These are phyloP conservation scores for Danio albolineatus DNA, from an alignment of 2,797 vertebrate species.

Conservation along the genomic window DNA sequence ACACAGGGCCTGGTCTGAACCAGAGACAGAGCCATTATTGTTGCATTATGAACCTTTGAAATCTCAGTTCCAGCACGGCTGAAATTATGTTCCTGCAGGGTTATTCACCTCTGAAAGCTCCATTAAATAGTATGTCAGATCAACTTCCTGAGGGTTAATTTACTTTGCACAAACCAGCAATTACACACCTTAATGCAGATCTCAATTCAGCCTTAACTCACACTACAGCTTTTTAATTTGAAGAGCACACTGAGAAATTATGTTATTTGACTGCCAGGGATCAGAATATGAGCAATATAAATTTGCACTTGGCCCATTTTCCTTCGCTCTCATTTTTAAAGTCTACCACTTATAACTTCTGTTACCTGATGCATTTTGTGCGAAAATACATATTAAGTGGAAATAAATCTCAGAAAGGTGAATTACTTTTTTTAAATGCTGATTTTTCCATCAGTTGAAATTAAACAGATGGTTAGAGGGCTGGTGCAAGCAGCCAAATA, in stretches of 20 bases:
- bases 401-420: not conserved
- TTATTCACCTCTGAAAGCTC: slow-evolving; percentile 40
- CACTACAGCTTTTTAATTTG: slow-evolving; percentile 58
- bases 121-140: slow-evolving; percentile 45
- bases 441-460: too few relatives aligned
- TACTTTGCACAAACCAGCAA: slow-evolving; percentile 44
- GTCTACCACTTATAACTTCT: not conserved
- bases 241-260: slow-evolving; percentile 55
- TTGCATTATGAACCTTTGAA: slow-evolving; percentile 36
- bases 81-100: slow-evolving; percentile 24
- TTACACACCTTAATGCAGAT: slow-evolving; percentile 24
- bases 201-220: slow-evolving; percentile 49
- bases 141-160: slow-evolving; percentile 41
- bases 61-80: slow-evolving; percentile 26
- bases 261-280: slow-evolving; percentile 57
- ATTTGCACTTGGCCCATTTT: slow-evolving; percentile 64
- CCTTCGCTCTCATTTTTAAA: slow-evolving; percentile 62
- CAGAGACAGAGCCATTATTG: slow-evolving; percentile 27
- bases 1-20: slow-evolving; percentile 11
- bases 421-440: not conserved
- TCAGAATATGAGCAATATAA: slow-evolving; percentile 56
- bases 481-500: too few relatives aligned
- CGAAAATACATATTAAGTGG: not conserved
- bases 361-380: not conserved
- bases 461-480: too few relatives aligned